Base-by-base conservation (phyloP, 2,113 vertebrate species). In the Xiphias gladius region DNA sequence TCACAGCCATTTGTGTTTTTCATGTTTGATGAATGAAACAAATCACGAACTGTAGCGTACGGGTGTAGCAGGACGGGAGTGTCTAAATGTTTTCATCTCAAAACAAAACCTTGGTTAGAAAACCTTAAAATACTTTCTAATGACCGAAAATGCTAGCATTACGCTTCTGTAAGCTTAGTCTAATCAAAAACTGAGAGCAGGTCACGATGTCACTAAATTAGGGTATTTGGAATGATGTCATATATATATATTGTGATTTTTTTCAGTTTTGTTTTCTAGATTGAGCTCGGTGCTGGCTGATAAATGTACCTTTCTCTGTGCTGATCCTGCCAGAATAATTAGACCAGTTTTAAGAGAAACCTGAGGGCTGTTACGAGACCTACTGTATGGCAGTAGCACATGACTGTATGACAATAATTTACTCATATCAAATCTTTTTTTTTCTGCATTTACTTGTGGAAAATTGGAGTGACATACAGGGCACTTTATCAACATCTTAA, bases 401-500 rank as follows among this genome's bases (percentile, higher is more conserved):
- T 80, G 83, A 78, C 78, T 86, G 77, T 85, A 59, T 83, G 80
- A 78, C 82, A 52, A 13, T 22, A 22, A 64, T 57, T 30, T 10
- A 80, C 26, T 55, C 17, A 3, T 57, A 76, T 86, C 57, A 70
- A 78, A 59, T 79, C 28, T n/a, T 16, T 4, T 74, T 84, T 62
- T 59, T 82, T 63, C 69, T 80, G 64, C 67, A 73, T 70, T 80
- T 35, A 57, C 22, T 52, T 75, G 70, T 67, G 43, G 66, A 83
- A 72, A 79, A 79, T 76, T 68, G 70, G 86, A 84, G 85, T 79
- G 91, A 93, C 89, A 78, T 90, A 83, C 84, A 78, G 89, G 92
- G 93, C 93, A 94, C 93, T 94, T 94, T 94, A 94, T 88, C 57
- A 88, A 93, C 89, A 89, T 93, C 86, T 88, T 83, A 93, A 92